Conservation (phyloP, 1,140 invertebrate genomes). For the Dendrolimus punctatus region DNA sequence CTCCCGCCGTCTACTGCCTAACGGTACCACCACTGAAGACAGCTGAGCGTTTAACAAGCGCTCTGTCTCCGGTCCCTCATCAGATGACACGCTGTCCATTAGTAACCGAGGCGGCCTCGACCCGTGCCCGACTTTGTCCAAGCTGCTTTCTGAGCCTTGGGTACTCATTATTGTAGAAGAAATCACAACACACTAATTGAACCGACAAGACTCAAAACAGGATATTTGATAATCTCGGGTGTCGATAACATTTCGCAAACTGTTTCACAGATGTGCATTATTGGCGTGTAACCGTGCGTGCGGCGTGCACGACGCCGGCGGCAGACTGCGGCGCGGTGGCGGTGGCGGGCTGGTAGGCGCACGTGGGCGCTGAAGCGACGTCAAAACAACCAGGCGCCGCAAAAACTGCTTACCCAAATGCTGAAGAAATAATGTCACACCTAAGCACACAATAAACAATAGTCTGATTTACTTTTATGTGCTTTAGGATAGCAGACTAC, state of each 20-base stretch:
- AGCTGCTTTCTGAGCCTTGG: neutral
- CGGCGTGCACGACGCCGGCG: conserved; percentile 39
- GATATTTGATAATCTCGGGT: conserved; percentile 14
- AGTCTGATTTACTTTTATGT: too few species aligned
- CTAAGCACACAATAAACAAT: too few species aligned
- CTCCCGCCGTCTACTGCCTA: conserved; percentile 30
- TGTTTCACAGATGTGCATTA: conserved; percentile 14
- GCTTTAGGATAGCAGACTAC: neutral
- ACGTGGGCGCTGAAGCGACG: conserved; percentile 37
- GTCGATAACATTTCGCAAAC: conserved; percentile 38
- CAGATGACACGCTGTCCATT: conserved; percentile 55
- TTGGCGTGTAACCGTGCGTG: conserved; percentile 25
- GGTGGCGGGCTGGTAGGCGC: conserved; percentile 17
- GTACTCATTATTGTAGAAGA: conserved; percentile 7
- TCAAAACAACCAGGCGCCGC: conserved; percentile 35
- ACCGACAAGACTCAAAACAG: conserved; percentile 17
- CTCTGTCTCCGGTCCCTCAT: conserved; percentile 61
- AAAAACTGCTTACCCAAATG: conserved; percentile 1
- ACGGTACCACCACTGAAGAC: conserved; percentile 33
- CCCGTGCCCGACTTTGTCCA: conserved; percentile 19
- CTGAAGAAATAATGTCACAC: too few species aligned
- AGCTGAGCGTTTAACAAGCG: conserved; percentile 45
- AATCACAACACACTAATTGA: conserved; percentile 25
- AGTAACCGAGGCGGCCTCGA: conserved; percentile 39
- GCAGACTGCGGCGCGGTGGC: conserved; percentile 44